Base-by-base conservation (phyloP, 2,797 vertebrate genomes). In the Myiotriccus ornatus region DNA sequence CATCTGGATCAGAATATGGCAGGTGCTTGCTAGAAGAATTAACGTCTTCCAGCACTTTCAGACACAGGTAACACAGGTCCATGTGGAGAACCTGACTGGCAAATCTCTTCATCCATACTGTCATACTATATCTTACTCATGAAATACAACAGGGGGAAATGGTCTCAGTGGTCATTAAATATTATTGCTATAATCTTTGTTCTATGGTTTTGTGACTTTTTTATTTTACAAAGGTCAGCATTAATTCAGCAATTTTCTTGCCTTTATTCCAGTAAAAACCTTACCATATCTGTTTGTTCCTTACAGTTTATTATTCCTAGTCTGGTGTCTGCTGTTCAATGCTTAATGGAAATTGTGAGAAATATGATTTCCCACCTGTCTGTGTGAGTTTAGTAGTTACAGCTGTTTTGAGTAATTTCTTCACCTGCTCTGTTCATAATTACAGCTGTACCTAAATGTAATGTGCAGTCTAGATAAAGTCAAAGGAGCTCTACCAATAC, bases 151-250 rank as follows among this genome's bases (percentile, higher is more conserved):
- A 55, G 64, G 20, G 28, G 0, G 1, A 91, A 73, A 23, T 62
- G 50, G 35, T 84, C 74, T 87, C 43, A n/a, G 50, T 76, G 59
- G 55, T 73, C 79, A 44, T 78, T 93, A 92, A 94, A 90, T 1
- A 6, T 90, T 82, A 89, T 57, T 87, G 68, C 71, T 85, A 9
- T 70, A n/a, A 70, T 89, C 71, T 91, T 91, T 93, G 52, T 83
- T 95, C 60, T 83, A 5, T 56, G 47, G 56, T 32, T 92, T 87
- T 89, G 71, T 83, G 69, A 47, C 44, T 91, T 85, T 85, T 83
- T 70, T 90, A 55, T 95, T 96, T 95, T 87, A 85, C 64, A 89
- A 93, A 94, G 84, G 71, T 94, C 93, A 92, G 75, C 56, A 77
- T 94, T 87, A 92, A 82, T 91, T 91, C 35, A 87, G 87, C 64